phyloP scores from a whole-genome alignment of 53 echinoderm and acorn worm genomes.

The Apostichopus leukothele region DNA sequence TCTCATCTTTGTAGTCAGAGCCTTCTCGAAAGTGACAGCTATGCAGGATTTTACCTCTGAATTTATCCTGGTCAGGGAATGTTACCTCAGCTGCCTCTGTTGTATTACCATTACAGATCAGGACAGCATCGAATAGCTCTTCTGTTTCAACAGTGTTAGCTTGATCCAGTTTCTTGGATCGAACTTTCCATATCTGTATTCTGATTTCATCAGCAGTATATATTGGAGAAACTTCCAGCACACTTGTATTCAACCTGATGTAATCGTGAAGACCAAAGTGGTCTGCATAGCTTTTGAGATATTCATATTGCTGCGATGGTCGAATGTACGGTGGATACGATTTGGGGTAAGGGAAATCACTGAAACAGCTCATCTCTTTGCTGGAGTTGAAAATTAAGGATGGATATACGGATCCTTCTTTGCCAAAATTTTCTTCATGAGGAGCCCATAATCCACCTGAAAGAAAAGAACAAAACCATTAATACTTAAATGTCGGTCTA shows the following conservation, averaged over 20 bases:
- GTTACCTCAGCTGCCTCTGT: constrained; percentile 52
- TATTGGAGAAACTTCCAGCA: constrained; percentile 47
- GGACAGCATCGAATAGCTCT: constrained; percentile 66
- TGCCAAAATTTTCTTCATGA: background rate
- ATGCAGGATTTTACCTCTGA: constrained; percentile 55
- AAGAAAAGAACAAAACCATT: background rate
- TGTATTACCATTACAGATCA: constrained; percentile 59
- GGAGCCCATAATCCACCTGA: constrained; percentile 44
- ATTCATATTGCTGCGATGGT: constrained; percentile 46
- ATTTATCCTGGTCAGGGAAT: constrained; percentile 53
- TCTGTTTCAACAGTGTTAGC: background rate
- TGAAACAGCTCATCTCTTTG: constrained; percentile 76
- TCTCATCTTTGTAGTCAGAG: constrained; percentile 55
- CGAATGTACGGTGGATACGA: constrained; percentile 60
- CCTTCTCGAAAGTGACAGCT: constrained; percentile 59
- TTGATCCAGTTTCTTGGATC: background rate
- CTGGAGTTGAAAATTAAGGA: constrained; percentile 65
- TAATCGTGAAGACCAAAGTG: constrained; percentile 53
- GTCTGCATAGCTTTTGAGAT: constrained; percentile 58
- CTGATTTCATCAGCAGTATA: background rate
- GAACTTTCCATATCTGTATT: constrained; percentile 12
- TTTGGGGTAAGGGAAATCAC: constrained; percentile 72
- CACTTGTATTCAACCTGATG: constrained; percentile 54
- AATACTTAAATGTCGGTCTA: background rate
- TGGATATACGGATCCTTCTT: constrained; percentile 50